These are phyloP conservation scores for Hemiscyllium ocellatum DNA, from an alignment of 2,113 vertebrate species.

Conservation along the genomic window DNA sequence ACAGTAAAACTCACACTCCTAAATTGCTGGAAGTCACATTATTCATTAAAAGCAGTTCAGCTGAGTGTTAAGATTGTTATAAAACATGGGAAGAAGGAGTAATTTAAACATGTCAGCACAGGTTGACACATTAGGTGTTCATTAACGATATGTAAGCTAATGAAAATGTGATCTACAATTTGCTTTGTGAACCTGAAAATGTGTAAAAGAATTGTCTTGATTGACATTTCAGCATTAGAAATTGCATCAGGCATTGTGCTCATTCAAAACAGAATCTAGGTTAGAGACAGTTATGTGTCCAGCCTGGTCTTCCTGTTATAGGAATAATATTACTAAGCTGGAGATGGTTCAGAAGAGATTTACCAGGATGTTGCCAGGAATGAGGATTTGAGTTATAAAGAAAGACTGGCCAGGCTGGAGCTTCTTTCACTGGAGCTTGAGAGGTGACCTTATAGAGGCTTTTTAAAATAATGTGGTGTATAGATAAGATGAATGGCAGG, in stretches of 20 bases:
- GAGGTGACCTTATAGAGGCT: too few species aligned
- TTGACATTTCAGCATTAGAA: not conserved
- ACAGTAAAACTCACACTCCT: slow-evolving; percentile 28
- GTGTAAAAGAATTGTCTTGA: not conserved
- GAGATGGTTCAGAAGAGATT: too few species aligned
- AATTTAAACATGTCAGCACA: slow-evolving; percentile 31
- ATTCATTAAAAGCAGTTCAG: slow-evolving; percentile 25
- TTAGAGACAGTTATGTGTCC: not conserved
- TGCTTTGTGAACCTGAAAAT: not conserved
- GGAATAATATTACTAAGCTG: too few species aligned
- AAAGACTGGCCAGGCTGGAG: too few species aligned
- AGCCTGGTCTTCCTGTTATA: too few species aligned
- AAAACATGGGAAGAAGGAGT: not conserved
- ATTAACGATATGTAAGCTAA: slow-evolving; percentile 24
- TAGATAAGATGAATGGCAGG: too few species aligned
- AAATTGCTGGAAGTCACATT: slow-evolving; percentile 28
- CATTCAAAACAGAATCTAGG: not conserved
- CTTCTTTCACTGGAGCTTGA: too few species aligned
- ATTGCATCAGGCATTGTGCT: not conserved
- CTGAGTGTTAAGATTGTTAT: slow-evolving; percentile 10
- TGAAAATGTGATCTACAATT: not conserved
- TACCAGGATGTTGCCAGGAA: too few species aligned
- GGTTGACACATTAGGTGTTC: slow-evolving; percentile 19
- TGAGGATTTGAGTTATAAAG: too few species aligned
- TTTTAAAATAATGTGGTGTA: too few species aligned